These are phyloP conservation scores for Callithrix jacchus DNA, from an alignment of 2,113 vertebrate species.

Conservation along the genomic window DNA sequence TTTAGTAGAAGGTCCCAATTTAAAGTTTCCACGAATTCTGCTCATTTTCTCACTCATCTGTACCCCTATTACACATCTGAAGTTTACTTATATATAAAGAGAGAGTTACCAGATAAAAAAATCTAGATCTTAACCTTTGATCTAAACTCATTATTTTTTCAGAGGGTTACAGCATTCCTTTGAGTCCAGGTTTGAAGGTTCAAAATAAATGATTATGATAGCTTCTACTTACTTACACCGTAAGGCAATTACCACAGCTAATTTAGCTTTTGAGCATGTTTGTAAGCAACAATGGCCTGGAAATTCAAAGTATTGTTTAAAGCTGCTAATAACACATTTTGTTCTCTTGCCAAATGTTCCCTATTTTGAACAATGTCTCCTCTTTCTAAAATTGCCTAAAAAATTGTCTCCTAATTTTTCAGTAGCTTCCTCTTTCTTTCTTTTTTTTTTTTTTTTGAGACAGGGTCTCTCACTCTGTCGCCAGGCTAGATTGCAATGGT, in stretches of 20 bases:
- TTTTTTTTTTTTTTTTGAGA: too few species aligned
- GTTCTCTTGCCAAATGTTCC: not conserved
- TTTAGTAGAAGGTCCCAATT: not conserved
- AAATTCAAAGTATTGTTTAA: slow-evolving; percentile 6
- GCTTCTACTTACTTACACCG: not conserved
- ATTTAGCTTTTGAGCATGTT: not conserved
- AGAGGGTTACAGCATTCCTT: not conserved
- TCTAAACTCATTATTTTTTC: not conserved
- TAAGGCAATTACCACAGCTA: not conserved
- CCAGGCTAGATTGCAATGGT: too few species aligned
- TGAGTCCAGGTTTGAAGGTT: not conserved
- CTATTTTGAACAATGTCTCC: not conserved
- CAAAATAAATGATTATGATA: not conserved
- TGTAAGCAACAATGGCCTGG: not conserved
- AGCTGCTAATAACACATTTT: not conserved
- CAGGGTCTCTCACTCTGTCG: too few species aligned
- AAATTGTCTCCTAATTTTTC: not conserved
- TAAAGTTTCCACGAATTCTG: not conserved
- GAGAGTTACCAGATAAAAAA: not conserved
- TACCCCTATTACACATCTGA: not conserved
- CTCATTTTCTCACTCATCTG: not conserved
- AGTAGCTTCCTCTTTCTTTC: too few species aligned
- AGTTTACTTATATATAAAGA: not conserved
- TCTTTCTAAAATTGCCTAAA: not conserved
- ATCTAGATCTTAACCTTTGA: not conserved